A percentile compares a stretch with the other conserved stretches of the same genome.
These are phyloP conservation scores for Leptoteleia sp. DNA, from an alignment of 1,140 invertebrate genomes.

Conservation along the genomic window DNA sequence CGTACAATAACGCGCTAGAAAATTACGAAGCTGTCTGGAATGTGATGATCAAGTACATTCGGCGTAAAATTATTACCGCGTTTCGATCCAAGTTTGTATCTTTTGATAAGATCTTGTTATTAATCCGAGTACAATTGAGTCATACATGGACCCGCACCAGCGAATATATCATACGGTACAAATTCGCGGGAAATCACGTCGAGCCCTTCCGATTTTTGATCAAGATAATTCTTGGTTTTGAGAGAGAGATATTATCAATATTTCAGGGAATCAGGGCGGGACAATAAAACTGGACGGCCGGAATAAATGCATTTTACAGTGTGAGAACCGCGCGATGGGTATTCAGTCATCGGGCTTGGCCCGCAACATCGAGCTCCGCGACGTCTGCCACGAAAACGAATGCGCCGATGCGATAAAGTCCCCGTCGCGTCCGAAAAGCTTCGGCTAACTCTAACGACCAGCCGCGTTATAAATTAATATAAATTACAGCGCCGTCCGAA, in stretches of 20 bases:
- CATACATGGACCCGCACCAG: constrained; percentile 3
- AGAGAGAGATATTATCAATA: constrained; percentile 73
- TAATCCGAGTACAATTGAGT: constrained; percentile 50
- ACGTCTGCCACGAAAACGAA: constrained; percentile 46
- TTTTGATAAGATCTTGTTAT: constrained; percentile 51
- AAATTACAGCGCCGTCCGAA: constrained; percentile 48
- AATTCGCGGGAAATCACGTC: constrained; percentile 26
- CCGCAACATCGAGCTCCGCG: constrained; percentile 18
- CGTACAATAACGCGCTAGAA: constrained; percentile 13
- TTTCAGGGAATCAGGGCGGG: constrained; percentile 60
- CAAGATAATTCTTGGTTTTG: constrained; percentile 35
- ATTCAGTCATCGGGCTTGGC: constrained; percentile 21
- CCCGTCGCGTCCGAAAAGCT: constrained; percentile 17
- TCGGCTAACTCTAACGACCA: constrained; percentile 22
- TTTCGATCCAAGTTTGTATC: constrained; percentile 22
- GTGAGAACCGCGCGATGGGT: constrained; percentile 51
- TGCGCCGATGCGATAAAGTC: constrained; percentile 60
- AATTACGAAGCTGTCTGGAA: constrained; percentile 48
- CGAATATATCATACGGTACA: constrained; percentile 33
- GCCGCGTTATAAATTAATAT: constrained; percentile 60
- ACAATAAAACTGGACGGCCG: constrained; percentile 65
- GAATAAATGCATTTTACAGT: constrained; percentile 69
- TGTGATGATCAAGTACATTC: constrained; percentile 45
- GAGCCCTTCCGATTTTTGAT: constrained; percentile 69
- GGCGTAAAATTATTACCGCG: constrained; percentile 37